Percentiles rank a stretch among this genome's conserved stretches.
phyloP scores from a whole-genome alignment of 2,113 vertebrate species.

The Uria lomvia region DNA sequence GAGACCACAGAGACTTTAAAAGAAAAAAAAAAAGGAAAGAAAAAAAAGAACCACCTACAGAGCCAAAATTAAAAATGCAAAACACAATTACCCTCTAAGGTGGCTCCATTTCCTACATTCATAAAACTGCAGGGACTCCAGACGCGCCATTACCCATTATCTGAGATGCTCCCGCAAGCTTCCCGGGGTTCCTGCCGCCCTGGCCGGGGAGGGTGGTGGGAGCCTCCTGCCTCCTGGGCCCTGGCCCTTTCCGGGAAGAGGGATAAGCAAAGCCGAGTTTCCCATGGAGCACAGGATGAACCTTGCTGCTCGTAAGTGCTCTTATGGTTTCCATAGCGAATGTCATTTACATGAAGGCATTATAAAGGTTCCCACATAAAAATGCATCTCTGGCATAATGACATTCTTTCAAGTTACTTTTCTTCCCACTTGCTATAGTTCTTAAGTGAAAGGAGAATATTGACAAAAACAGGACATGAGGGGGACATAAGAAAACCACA shows the following conservation, averaged over 20 bases:
- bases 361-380: slow-evolving; percentile 53
- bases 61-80: neutral
- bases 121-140: rapidly evolving
- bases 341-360: slow-evolving; percentile 39
- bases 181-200: neutral
- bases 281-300: neutral
- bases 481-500: neutral
- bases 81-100: neutral
- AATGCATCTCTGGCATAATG: slow-evolving; percentile 42
- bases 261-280: neutral
- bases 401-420: slow-evolving; percentile 37
- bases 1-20: rapidly evolving
- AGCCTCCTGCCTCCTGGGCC: neutral
- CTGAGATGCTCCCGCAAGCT: rapidly evolving
- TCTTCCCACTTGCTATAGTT: slow-evolving; percentile 8
- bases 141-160: rapidly evolving
- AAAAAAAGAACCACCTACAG: neutral
- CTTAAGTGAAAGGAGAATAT: slow-evolving; percentile 30
- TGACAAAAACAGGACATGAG: slow-evolving; percentile 22
- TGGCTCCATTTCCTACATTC: neutral
- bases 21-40: neutral
- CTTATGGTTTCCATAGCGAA: slow-evolving; percentile 13
- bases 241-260: neutral
- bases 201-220: rapidly evolving
- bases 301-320: neutral